phyloP scores from a whole-genome alignment of 2,888 invertebrate species.

The Polydrusus cervinus region DNA sequence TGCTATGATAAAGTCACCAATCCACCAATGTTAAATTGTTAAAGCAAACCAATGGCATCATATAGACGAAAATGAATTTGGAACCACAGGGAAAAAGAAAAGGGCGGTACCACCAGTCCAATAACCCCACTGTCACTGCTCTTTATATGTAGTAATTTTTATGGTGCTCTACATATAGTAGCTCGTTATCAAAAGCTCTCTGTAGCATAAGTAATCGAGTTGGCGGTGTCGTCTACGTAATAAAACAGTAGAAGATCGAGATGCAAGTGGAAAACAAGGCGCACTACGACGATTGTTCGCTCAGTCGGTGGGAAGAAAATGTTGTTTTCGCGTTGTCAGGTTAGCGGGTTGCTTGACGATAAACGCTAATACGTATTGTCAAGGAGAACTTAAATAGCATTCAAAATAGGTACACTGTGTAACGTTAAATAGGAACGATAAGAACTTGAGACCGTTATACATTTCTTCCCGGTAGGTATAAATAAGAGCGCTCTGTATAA shows the following conservation, averaged over 20 bases:
- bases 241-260: conserved; percentile 54
- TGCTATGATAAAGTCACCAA: too few relatives aligned
- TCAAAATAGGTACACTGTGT: background rate
- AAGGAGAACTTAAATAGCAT: background rate
- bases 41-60: too few relatives aligned
- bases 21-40: too few relatives aligned
- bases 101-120: too few relatives aligned
- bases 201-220: conserved; percentile 49
- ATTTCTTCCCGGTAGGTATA: too few relatives aligned
- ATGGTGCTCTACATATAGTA: conserved; percentile 34
- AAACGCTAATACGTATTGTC: background rate
- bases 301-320: conserved; percentile 44
- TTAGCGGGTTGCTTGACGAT: conserved; percentile 4
- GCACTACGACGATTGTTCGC: conserved; percentile 53
- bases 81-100: too few relatives aligned
- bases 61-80: too few relatives aligned
- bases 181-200: conserved; percentile 42
- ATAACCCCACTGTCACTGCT: too few relatives aligned
- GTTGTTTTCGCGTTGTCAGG: conserved; percentile 41
- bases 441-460: too few relatives aligned
- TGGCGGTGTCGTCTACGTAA: conserved; percentile 54
- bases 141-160: background rate
- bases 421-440: background rate
- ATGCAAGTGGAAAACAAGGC: conserved; percentile 55
- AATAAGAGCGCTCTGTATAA: too few relatives aligned